These are phyloP conservation scores for Florisuga fusca DNA, from an alignment of 2,797 vertebrate genomes.

Conservation along the genomic window DNA sequence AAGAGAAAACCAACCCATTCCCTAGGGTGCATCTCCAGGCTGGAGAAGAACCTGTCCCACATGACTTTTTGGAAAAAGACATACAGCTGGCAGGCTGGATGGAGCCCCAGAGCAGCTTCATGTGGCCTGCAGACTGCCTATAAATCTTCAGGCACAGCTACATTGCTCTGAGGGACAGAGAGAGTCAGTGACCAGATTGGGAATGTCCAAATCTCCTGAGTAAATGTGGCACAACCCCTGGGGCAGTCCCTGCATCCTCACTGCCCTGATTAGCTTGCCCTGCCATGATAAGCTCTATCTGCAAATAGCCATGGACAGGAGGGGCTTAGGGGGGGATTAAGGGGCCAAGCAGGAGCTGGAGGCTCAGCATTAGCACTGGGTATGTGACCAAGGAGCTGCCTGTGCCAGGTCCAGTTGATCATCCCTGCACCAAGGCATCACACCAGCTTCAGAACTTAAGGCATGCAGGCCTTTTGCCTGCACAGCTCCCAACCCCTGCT, in stretches of 20 bases:
- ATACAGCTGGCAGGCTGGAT: constrained; percentile 13
- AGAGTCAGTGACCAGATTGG: not conserved
- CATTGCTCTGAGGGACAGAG: not conserved
- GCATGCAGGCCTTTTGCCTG: too few species aligned
- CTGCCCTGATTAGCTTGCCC: not conserved
- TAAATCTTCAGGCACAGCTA: not conserved
- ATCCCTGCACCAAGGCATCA: not conserved
- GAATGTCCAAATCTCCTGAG: not conserved
- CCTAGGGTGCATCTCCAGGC: not conserved
- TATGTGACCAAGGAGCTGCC: not conserved
- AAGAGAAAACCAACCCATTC: not conserved
- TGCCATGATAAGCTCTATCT: not conserved
- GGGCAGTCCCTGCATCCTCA: not conserved
- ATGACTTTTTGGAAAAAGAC: constrained; percentile 11
- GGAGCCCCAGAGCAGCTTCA: not conserved
- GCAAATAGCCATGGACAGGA: not conserved
- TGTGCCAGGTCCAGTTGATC: not conserved
- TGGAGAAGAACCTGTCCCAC: not conserved
- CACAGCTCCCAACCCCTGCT: too few species aligned
- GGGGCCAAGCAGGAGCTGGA: not conserved
- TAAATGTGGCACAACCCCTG: fast-evolving
- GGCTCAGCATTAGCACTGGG: not conserved
- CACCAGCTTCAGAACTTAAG: not conserved
- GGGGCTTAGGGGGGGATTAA: constrained; percentile 21
- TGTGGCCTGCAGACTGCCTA: not conserved